Evolutionary conservation across 2,113 vertebrate species (phyloP), one percentile per base, ranked within the genome.

Genomic region (Lutjanus erythropterus): DNA sequence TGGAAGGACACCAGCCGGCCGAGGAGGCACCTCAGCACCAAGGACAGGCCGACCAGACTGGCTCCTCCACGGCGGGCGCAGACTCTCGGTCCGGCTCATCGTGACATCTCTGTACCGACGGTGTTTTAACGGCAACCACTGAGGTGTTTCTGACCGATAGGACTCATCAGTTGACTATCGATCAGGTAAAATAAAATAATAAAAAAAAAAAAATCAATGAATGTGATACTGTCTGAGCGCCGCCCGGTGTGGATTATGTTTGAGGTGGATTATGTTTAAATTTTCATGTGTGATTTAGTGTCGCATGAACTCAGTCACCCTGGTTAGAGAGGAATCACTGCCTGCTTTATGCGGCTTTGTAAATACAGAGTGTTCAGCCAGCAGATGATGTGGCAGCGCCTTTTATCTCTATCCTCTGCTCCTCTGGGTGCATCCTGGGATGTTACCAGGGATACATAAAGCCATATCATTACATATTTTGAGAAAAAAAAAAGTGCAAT

Each of bases 1-100:
- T 80, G 81, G 86, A 91, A 90, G 85, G 93, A 88, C 91, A 92
- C 76, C 87, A 85, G 77, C 77, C 74, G 69, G 80, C 71, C 6
- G 47, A 75, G 62, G 72, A 77, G 77, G 71, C 70, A 60, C 19
- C 69, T 62, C 62, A 9, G 44, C 42, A 14, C n/a, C 79, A 89
- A 92, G 90, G 89, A 87, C 89, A 81, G 82, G 71, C 75, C 41
- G 81, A 78, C 0, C 68, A 65, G 31, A 84, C 56, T 5, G 75
- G 33, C 80, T 80, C 72, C 61, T 59, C 18, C 39, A 69, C 35
- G 31, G 52, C 29, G 44, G 46, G 21, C 21, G 44, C 69, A 47
- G 18, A 42, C 44, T 56, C 50, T 19, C 65, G 72, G 66, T 60
- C 15, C 55, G 18, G 47, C 39, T 12, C 14, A n/a, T n/a, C n/a